Conservation (phyloP, 2,888 invertebrate genomes). For the Cylloceria caligata region DNA sequence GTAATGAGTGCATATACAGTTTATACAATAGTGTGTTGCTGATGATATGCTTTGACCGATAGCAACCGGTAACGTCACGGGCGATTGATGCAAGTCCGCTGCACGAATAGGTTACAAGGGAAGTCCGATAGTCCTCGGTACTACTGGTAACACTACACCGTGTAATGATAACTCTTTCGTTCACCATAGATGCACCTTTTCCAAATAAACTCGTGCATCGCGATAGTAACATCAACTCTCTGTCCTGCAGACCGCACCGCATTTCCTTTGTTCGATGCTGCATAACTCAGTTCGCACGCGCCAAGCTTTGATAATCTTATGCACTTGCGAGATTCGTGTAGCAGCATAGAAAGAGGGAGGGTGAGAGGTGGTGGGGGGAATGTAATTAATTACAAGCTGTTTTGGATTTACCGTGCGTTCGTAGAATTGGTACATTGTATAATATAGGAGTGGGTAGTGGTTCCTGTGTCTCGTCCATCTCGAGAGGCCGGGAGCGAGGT, state of each 20-base stretch:
- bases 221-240: background rate
- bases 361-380: background rate
- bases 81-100: slow-evolving; percentile 44
- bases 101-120: slow-evolving; percentile 33
- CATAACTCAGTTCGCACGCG: slow-evolving; percentile 26
- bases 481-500: slow-evolving; percentile 69
- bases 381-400: slow-evolving; percentile 18
- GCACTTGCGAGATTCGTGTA: slow-evolving; percentile 28
- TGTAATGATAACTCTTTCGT: slow-evolving; percentile 8
- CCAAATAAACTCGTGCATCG: background rate
- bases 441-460: slow-evolving; percentile 39
- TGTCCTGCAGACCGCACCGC: slow-evolving; percentile 12
- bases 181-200: slow-evolving; percentile 26
- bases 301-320: slow-evolving; percentile 20
- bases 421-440: slow-evolving; percentile 16
- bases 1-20: slow-evolving; percentile 1
- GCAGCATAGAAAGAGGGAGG: background rate
- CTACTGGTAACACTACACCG: slow-evolving; percentile 8
- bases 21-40: background rate
- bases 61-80: slow-evolving; percentile 41
- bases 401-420: background rate
- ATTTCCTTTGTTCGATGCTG: slow-evolving; percentile 57
- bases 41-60: slow-evolving; percentile 18
- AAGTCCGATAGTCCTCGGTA: background rate
- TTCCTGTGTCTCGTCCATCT: slow-evolving; percentile 68